Base-by-base conservation (phyloP, 53 echinoderm and acorn worm genomes). In the Hippasteria phrygiana region DNA sequence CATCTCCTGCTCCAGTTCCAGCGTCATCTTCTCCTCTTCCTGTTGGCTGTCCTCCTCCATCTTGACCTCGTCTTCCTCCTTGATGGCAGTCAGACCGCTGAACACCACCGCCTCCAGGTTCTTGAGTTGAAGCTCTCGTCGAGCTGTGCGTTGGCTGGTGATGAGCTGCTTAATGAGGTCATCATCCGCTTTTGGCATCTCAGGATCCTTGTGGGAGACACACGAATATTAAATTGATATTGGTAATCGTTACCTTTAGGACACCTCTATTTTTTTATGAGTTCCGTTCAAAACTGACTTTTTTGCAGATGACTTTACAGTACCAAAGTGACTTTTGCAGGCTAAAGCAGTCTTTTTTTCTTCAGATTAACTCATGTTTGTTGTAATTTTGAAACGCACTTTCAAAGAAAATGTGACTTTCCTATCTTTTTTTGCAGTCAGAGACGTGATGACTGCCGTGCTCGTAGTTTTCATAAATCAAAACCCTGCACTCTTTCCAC, bases 121-220 rank as follows among this genome's bases (percentile, higher is more conserved):
- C 53, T 95, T 95, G 89, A 97, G 82, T 90, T 95, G 95, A 8
- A 90, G 91, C 75, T 97, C 97, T 20, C 97, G 94, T 16, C 97
- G 86, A n/a, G 92, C 90, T 28, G 91, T 74, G 4, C 97, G 73
- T 88, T 97, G 98, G 37, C 77, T 91, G 32, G 11, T 70, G 69
- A 94, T 97, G 43, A 97, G 72, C 80, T 94, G 95, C 6, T 32
- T 62, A 29, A 97, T 71, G 53, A 97, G 85, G 66, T 90, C 95
- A 18, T 95, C 93, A 18, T 88, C 85, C 9, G 69, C 71, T 71
- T 85, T 36, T 9, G 71, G 85, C 85, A 85, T 85, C 32, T 85
- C 85, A 36, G 85, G 85, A 46, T 85, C 85, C 85, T 85, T 38
- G 6, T 1, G 27, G 28, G 20, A 18, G 28, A 43, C n/a, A n/a